Evolutionary conservation across 1,140 invertebrate species (phyloP), one percentile per base, ranked within the genome.

Genomic region (Drosophila ercepeae): DNA sequence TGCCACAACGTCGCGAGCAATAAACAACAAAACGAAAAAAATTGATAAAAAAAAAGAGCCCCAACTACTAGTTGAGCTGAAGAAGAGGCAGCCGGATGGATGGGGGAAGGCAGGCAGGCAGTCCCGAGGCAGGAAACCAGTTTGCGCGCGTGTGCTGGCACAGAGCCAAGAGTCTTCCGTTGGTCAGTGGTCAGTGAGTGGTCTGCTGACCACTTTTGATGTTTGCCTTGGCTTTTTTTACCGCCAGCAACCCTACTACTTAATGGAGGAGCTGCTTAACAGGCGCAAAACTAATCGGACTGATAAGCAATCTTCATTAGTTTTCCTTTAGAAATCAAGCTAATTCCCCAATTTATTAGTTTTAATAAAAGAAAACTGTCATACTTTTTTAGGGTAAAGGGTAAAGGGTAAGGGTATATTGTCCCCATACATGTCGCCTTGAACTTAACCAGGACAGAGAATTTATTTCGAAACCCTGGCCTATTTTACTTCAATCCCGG

Each of bases 161-260:
- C 39, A 48, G 51, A 41, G 71, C 60, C 75, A 73, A 68, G 49
- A 63, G 36, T 61, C 23, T 52, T 63, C 53, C 51, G 50, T 9
- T 36, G 4, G 51, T 4, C 16, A 7, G 41, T 59, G 75, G 75
- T 67, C 81, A 83, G 65, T 41, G 71, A 54, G 50, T 70, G 79
- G 79, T 86, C 81, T 86, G 71, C n/a, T n/a, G n/a, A n/a, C n/a
- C n/a, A n/a, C 44, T 57, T 63, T 86, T 86, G 76, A 76, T 72
- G 71, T 75, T 83, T 78, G 78, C 70, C 75, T 67, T 84, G 75
- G 52, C 63, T 59, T 84, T 70, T 54, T 84, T 53, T 52, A 41
- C 51, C 44, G 45, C 46, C 18, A 69, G 36, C 48, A 69, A 58
- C 74, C 69, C 58, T 82, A 50, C 78, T 82, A 59, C 51, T 52